Base-by-base conservation (phyloP, 2,113 vertebrate genomes). In the Sylvia atricapilla region DNA sequence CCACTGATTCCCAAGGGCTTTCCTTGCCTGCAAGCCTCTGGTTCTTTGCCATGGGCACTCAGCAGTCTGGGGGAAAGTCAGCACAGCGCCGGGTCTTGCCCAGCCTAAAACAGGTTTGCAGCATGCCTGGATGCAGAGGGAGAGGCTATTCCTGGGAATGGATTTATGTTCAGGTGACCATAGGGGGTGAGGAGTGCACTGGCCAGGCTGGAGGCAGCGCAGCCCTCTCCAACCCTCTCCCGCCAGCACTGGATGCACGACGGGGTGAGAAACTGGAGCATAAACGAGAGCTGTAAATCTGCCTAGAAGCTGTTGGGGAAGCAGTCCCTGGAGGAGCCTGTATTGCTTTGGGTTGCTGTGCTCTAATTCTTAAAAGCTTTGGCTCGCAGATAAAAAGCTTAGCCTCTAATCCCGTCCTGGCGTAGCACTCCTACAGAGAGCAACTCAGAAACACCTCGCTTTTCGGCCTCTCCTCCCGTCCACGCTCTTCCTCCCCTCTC, bases 281-380 rank as follows among this genome's bases (percentile, higher is more conserved):
- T 52, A 77, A 92, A 77, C 33, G 35, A 60, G 63, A 73, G 70
- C 55, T 88, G 87, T 96, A 95, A 90, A 80, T 90, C 86, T 94
- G 64, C 68, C 68, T 85, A 76, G 84, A 96, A 94, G 91, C 82
- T 93, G 62, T 53, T 53, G 37, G 58, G 46, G 77, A 91, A 95
- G 91, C 39, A 52, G 39, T 76, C 89, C 91, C 94, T 50, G 39
- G 80, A 95, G 95, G 74, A 68, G 59, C 60, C 67, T 25, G 37
- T 39, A 86, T 62, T 92, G 59, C 84, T 89, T 91, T 64, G 84
- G 37, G 80, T 85, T 93, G 87, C 73, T 46, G 66, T 33, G 63
- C 87, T 95, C 63, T 96, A 85, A 94, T 95, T 87, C 82, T 66
- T 97, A 87, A 97, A 97, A 94, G 56, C 59, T 82, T 96, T 89